Evolutionary conservation across 92 coral and sea anemone species (phyloP), one percentile per base, ranked within the genome.

Genomic region (Micromussa lordhowensis): DNA sequence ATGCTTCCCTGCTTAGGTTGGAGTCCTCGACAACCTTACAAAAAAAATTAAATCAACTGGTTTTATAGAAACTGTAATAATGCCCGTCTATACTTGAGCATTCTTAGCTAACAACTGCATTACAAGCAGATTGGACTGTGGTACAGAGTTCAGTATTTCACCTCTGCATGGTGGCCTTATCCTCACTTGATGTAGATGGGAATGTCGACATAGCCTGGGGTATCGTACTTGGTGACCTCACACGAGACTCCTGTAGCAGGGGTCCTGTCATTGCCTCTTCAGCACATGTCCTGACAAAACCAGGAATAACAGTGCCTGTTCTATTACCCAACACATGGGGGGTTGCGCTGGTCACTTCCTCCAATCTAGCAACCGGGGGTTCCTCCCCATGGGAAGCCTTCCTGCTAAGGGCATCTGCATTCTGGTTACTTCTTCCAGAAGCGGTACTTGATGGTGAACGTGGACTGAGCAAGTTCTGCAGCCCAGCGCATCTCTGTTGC

Each of bases 331-430:
- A 26, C 38, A 29, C 19, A n/a, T 21, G 32, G 8, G 31, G 22
- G 54, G 44, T 38, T 28, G 31, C 84, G 48, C 83, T 63, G n/a
- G 48, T 54, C 68, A 81, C 55, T 75, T 91, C 88, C 54, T 91
- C 91, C 18, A 91, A 78, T 38, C 91, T 82, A 11, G 84, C 32
- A 40, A 48, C 51, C 15, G 79, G 31, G 21, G 94, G 91, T 38
- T 91, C 88, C 64, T 76, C 70, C 15, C 94, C 94, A 87, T 91
- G 94, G 15, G 32, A 69, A 16, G 32, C 68, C 74, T 87, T 91
- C 73, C 91, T 91, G 75, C 91, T 78, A 5, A 92, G 94, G n/a
- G 92, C 94, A 70, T 92, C 94, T 61, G 92, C 92, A 72, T 73
- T 85, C 74, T 38, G 34, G 87, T 92, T 92, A 85, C 86, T 88